These are phyloP conservation scores for Rhamnusium bicolor DNA, from an alignment of 2,888 invertebrate genomes.

Conservation along the genomic window DNA sequence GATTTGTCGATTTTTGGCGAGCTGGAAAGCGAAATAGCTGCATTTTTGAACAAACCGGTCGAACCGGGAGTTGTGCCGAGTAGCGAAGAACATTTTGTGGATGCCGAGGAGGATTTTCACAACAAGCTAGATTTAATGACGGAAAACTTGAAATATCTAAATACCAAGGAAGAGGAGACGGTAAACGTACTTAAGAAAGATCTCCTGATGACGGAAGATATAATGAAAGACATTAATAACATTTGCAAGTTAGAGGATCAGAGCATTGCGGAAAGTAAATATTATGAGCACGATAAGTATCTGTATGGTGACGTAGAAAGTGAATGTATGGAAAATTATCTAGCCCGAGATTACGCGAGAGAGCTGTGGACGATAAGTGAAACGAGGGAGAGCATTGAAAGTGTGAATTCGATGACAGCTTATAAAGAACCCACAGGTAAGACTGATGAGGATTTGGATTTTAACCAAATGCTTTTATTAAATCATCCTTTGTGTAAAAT, in stretches of 20 bases:
- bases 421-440: not conserved
- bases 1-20: constrained; percentile 27
- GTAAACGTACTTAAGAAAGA: constrained; percentile 29
- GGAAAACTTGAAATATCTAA: constrained; percentile 19
- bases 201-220: constrained; percentile 37
- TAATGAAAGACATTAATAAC: constrained; percentile 40
- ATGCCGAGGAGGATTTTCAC: not conserved
- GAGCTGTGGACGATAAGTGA: not conserved
- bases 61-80: not conserved
- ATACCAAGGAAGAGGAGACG: constrained; percentile 18
- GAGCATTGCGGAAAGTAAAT: not conserved
- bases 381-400: not conserved
- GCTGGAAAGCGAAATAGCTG: constrained; percentile 13
- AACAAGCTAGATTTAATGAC: not conserved
- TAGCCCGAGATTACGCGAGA: not conserved
- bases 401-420: not conserved
- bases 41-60: not conserved
- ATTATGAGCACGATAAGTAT: not conserved
- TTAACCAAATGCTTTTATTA: not conserved
- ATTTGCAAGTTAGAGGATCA: constrained; percentile 1
- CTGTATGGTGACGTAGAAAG: too few species aligned
- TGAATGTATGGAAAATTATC: too few species aligned
- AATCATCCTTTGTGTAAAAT: constrained; percentile 22
- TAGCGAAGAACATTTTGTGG: constrained; percentile 11
- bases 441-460: not conserved